Percentiles rank a stretch among this genome's conserved stretches.
Evolutionary conservation across 1,140 invertebrate species (phyloP).

Genomic region (Eumaeus atala): DNA sequence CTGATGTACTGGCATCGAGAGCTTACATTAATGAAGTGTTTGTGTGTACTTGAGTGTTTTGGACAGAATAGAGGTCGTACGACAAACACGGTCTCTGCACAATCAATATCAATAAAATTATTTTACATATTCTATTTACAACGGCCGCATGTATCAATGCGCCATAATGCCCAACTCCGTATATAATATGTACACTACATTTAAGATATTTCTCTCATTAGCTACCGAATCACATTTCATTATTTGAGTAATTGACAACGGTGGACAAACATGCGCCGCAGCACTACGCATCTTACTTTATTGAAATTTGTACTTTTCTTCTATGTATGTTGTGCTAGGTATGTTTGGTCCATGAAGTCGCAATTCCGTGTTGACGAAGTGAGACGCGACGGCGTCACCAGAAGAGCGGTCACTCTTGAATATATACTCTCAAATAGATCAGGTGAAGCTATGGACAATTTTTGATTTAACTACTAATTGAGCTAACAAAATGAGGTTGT

Average conservation of each 20-base stretch:
- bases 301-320: constrained; percentile 72
- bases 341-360: constrained; percentile 68
- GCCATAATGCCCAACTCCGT: constrained; percentile 71
- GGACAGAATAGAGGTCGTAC: constrained; percentile 63
- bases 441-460: neutral
- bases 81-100: constrained; percentile 38
- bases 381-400: constrained; percentile 17
- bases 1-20: constrained; percentile 69
- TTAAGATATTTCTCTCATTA: constrained; percentile 72
- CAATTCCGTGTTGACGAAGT: constrained; percentile 37
- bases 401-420: constrained; percentile 20
- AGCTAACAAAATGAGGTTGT: constrained; percentile 12
- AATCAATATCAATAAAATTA: constrained; percentile 57
- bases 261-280: constrained; percentile 70
- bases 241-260: constrained; percentile 73
- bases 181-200: constrained; percentile 72
- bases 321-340: constrained; percentile 63
- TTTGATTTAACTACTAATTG: constrained; percentile 11
- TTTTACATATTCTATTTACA: constrained; percentile 71
- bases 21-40: constrained; percentile 45
- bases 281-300: constrained; percentile 65
- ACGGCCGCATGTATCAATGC: constrained; percentile 45
- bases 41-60: constrained; percentile 54
- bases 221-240: constrained; percentile 74
- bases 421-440: too few relatives aligned